A percentile compares a stretch with the other conserved stretches of the same genome.
phyloP scores from a whole-genome alignment of 1,140 invertebrate species.

The Berghia stephanieae region DNA sequence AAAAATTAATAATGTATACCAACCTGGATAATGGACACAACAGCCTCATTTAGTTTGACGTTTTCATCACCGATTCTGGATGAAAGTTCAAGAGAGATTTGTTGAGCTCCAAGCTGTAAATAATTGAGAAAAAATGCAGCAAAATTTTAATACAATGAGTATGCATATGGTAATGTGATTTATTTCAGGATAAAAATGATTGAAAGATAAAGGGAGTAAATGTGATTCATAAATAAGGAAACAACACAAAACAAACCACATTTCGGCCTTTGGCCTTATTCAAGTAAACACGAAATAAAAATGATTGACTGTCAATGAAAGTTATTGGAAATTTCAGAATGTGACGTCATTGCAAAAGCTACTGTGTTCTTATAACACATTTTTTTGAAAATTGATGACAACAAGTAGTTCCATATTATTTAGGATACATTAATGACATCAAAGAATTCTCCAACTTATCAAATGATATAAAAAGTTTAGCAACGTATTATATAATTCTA shows the following conservation, averaged over 20 bases:
- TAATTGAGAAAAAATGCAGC: not conserved
- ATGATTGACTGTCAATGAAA: too few relatives aligned
- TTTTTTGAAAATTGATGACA: not conserved
- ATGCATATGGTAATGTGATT: not conserved
- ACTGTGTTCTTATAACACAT: not conserved
- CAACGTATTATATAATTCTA: not conserved
- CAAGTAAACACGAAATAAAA: too few relatives aligned
- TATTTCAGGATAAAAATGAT: too few relatives aligned
- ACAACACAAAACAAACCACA: too few relatives aligned
- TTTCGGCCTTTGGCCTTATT: too few relatives aligned
- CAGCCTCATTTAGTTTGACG: conserved; percentile 58
- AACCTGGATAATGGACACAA: conserved; percentile 61
- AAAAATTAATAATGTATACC: not conserved
- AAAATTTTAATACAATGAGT: not conserved
- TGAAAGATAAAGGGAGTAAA: too few relatives aligned
- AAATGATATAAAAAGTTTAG: too few relatives aligned
- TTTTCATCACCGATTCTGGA: conserved; percentile 54
- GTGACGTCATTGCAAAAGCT: not conserved
- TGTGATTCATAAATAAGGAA: too few relatives aligned
- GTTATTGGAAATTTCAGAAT: too few relatives aligned
- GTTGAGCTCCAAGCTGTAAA: conserved; percentile 66
- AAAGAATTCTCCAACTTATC: not conserved
- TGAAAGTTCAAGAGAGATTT: conserved; percentile 60
- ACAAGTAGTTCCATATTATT: not conserved
- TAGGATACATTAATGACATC: not conserved